These are phyloP conservation scores for Phycodurus eques DNA, from an alignment of 2,113 vertebrate species.

Conservation along the genomic window DNA sequence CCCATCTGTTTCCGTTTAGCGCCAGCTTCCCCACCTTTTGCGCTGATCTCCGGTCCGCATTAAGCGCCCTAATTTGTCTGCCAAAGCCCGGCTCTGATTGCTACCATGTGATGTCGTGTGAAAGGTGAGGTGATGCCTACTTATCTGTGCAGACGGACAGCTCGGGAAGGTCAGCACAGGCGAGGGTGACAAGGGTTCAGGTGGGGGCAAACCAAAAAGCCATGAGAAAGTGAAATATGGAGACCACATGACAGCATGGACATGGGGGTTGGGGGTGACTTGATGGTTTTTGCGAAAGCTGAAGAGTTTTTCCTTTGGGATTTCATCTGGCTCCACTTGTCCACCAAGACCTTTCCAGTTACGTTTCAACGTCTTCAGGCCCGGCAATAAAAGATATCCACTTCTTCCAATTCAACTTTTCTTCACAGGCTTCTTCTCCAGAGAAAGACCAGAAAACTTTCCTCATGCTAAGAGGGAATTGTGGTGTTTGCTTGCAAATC, in stretches of 20 bases:
- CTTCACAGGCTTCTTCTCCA: neutral
- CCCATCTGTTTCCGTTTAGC: slow-evolving; percentile 75
- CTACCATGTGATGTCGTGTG: slow-evolving; percentile 70
- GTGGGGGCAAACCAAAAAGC: neutral
- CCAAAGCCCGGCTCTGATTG: slow-evolving; percentile 70
- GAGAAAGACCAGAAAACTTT: neutral
- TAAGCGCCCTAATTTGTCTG: slow-evolving; percentile 77
- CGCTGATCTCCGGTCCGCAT: slow-evolving; percentile 69
- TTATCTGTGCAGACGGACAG: slow-evolving; percentile 61
- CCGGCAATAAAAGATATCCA: neutral
- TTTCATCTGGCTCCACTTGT: slow-evolving; percentile 21
- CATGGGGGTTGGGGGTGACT: slow-evolving; percentile 18
- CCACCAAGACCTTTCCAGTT: slow-evolving; percentile 14
- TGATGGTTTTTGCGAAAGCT: slow-evolving; percentile 25
- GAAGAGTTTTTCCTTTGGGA: slow-evolving; percentile 15
- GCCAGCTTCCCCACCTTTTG: slow-evolving; percentile 62
- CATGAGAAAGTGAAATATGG: slow-evolving; percentile 12
- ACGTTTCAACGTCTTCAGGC: slow-evolving; percentile 16
- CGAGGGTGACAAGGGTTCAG: slow-evolving; percentile 3
- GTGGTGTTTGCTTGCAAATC: neutral
- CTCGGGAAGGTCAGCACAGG: slow-evolving; percentile 15
- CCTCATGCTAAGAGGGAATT: neutral
- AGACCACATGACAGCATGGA: slow-evolving; percentile 29
- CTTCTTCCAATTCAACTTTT: neutral
- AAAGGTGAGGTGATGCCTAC: slow-evolving; percentile 69